phyloP scores from a whole-genome alignment of 1,140 invertebrate genomes.

The Phortica variegata region DNA sequence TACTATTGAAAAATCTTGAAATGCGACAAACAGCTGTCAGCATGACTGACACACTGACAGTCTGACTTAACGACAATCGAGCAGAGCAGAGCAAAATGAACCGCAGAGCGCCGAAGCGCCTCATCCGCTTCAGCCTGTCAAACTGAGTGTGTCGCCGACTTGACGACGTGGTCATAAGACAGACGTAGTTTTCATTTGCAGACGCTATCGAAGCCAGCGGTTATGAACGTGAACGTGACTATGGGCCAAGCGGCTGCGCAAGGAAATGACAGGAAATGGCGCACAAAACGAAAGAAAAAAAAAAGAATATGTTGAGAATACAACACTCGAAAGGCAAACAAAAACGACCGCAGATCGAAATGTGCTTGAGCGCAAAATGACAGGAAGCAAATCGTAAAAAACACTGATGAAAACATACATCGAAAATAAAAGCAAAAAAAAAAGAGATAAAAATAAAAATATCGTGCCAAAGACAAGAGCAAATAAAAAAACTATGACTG shows the following conservation, averaged over 20 bases:
- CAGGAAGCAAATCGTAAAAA: no score
- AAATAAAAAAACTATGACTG: conserved; percentile 27
- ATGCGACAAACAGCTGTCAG: conserved; percentile 51
- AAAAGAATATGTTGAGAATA: neutral
- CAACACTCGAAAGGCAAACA: no score
- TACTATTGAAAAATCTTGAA: conserved; percentile 43
- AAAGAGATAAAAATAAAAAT: conserved; percentile 20
- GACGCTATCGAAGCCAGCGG: no score
- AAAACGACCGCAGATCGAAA: no score
- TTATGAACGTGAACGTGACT: no score
- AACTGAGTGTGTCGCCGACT: no score
- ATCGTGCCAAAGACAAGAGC: conserved; percentile 18
- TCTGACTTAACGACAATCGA: conserved; percentile 20
- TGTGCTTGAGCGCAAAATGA: no score
- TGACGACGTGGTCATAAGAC: no score
- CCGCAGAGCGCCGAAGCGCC: conserved; percentile 3
- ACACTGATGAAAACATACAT: conserved; percentile 4
- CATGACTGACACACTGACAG: conserved; percentile 32
- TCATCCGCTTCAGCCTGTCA: no score
- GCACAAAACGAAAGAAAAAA: conserved; percentile 1
- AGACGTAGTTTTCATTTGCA: no score
- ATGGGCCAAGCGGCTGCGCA: conserved; percentile 2
- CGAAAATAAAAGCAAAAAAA: conserved; percentile 3
- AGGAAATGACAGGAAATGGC: conserved; percentile 26
- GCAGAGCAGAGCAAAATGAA: conserved; percentile 7